Conservation (phyloP, 2,797 vertebrate genomes). For the Labeo calbasu region DNA sequence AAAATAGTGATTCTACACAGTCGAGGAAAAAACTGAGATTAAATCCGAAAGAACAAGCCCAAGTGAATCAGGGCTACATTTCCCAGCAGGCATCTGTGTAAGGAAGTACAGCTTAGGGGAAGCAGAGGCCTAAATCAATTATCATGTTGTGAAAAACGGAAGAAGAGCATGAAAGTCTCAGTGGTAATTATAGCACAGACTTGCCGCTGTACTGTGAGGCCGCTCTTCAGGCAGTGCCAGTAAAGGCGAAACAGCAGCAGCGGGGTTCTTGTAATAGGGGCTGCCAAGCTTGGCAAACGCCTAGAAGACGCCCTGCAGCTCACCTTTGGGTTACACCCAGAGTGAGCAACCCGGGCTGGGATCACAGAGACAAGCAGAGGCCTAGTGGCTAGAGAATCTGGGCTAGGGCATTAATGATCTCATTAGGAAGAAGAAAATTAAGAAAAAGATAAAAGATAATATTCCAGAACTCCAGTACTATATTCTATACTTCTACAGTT, state of each 20-base stretch:
- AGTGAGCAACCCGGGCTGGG: conserved; percentile 36
- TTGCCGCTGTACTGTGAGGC: conserved; percentile 48
- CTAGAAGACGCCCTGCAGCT: conserved; percentile 33
- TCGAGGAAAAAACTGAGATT: neutral
- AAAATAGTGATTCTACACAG: conserved; percentile 12
- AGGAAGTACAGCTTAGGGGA: conserved; percentile 51
- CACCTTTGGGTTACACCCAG: conserved; percentile 38
- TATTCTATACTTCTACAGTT: neutral
- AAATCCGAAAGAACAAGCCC: conserved; percentile 32
- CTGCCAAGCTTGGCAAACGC: conserved; percentile 29
- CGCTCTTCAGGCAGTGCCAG: conserved; percentile 45
- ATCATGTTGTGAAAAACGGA: conserved; percentile 55
- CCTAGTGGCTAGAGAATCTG: conserved; percentile 23
- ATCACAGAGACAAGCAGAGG: conserved; percentile 11
- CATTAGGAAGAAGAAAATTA: conserved; percentile 36
- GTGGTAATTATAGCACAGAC: conserved; percentile 78
- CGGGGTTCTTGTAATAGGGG: conserved; percentile 28
- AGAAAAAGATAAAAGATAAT: conserved; percentile 9
- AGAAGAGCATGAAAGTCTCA: conserved; percentile 57
- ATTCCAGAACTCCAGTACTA: neutral
- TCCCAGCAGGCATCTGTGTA: conserved; percentile 53
- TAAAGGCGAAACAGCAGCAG: conserved; percentile 45
- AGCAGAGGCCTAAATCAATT: conserved; percentile 63
- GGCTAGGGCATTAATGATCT: conserved; percentile 21
- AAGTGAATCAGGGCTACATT: conserved; percentile 39